phyloP scores from a whole-genome alignment of 2,113 vertebrate genomes.

The Lynx canadensis region DNA sequence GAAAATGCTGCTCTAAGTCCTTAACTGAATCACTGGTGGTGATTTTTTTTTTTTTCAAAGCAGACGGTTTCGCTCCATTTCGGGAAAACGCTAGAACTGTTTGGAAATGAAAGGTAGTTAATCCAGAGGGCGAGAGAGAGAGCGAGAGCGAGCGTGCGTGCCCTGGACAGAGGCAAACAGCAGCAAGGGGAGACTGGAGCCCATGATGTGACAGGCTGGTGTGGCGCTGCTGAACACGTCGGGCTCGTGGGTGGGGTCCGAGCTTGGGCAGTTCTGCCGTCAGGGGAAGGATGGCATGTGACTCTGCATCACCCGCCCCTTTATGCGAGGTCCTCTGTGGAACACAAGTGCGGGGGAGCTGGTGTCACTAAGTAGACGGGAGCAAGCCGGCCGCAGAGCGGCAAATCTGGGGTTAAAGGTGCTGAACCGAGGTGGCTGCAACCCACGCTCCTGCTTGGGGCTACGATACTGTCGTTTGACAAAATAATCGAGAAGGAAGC shows the following conservation, averaged over 20 bases:
- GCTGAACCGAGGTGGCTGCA: conserved; percentile 10
- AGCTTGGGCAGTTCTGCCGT: background rate
- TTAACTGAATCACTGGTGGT: background rate
- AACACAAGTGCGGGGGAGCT: background rate
- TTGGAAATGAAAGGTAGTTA: background rate
- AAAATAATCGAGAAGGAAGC: conserved; percentile 66
- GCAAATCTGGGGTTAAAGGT: conserved; percentile 48
- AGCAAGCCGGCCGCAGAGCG: background rate
- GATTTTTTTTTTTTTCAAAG: background rate
- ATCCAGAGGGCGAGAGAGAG: background rate
- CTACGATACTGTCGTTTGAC: conserved; percentile 71
- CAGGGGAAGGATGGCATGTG: background rate
- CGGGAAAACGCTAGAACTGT: background rate
- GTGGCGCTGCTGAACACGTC: background rate
- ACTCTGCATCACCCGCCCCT: background rate
- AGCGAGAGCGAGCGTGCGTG: background rate
- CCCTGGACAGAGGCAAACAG: background rate
- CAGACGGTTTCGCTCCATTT: background rate
- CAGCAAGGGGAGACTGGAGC: background rate
- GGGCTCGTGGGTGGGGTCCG: background rate
- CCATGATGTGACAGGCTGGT: too few species aligned
- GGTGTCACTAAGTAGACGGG: background rate
- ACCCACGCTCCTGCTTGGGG: conserved; percentile 57
- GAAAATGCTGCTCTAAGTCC: background rate
- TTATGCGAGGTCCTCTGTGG: background rate